Base-by-base conservation (phyloP, 2,113 vertebrate genomes). In the Gadus macrocephalus region DNA sequence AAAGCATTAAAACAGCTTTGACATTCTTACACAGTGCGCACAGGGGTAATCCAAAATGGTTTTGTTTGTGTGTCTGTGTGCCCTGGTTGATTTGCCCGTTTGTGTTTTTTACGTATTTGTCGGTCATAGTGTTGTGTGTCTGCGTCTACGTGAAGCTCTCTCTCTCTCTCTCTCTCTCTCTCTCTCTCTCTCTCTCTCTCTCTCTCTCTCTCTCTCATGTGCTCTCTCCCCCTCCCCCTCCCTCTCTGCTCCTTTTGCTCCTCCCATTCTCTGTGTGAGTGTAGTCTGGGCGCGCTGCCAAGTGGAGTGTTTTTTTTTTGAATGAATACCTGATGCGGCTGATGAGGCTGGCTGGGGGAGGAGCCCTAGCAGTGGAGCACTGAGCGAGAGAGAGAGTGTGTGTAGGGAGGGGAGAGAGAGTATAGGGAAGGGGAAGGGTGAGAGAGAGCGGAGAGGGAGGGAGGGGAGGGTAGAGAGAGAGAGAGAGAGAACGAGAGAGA, bases 251-350 rank as follows among this genome's bases (percentile, higher is more conserved):
- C 83, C 84, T 86, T 78, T 79, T 76, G 70, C 78, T 64, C 53
- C 28, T 35, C 19, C 49, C n/a, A 60, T 72, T 84, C 81, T 79
- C 85, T 62, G 81, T 86, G 78, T 84, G 72, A 87, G 80, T 88
- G 86, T 91, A 88, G 90, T 85, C 64, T 85, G 89, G 91, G 92
- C 91, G 68, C 78, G 67, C 87, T 87, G 93, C 94, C 92, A 91
- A 88, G 78, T 89, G 81, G 91, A 92, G 91, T 91, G 91, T 90
- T 83, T 91, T 91, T 91, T 93, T 94, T 93, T 92, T 95, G 93
- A 96, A 95, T 95, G 93, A 96, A 94, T 93, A 94, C 94, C 93
- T 95, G 95, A 95, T 96, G 90, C 92, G 92, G 89, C 92, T 93
- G 93, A 94, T 93, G 94, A 93, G 81, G 86, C 91, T 91, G 91